A percentile compares a stretch with the other conserved stretches of the same genome.
These are phyloP conservation scores for Sweltsa coloradensis DNA, from an alignment of 1,140 invertebrate species.

Conservation along the genomic window DNA sequence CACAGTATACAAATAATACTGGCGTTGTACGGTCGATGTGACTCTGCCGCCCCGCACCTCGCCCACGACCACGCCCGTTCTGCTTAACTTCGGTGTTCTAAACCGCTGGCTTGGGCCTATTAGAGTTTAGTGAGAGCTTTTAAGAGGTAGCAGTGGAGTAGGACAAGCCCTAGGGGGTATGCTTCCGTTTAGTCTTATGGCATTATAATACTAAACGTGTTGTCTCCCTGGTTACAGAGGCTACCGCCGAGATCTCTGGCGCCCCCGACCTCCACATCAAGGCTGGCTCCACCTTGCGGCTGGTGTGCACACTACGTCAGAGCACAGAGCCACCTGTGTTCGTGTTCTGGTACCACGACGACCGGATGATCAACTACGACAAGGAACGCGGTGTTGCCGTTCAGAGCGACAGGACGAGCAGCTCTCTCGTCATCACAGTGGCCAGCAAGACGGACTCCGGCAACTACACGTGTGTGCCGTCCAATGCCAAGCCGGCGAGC, in stretches of 20 bases:
- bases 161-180: too few species aligned
- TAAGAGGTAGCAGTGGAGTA: too few species aligned
- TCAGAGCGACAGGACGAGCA: conserved; percentile 22
- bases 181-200: too few species aligned
- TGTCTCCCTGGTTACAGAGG: conserved; percentile 37
- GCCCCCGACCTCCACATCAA: conserved; percentile 63
- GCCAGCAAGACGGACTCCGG: conserved; percentile 33
- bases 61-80: too few species aligned
- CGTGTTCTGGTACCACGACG: conserved; percentile 69
- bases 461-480: conserved; percentile 46
- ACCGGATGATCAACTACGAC: conserved; percentile 61
- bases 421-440: conserved; percentile 25
- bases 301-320: conserved; percentile 56
- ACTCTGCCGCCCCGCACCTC: too few species aligned
- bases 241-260: conserved; percentile 58
- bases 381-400: conserved; percentile 33
- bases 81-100: too few species aligned
- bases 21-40: too few species aligned
- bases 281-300: conserved; percentile 52
- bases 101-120: too few species aligned
- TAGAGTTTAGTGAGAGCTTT: too few species aligned
- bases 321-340: conserved; percentile 62
- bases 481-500: conserved; percentile 38
- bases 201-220: too few species aligned
- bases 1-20: too few species aligned